Conservation (phyloP, 1,140 invertebrate genomes). For the Atta colombica region DNA sequence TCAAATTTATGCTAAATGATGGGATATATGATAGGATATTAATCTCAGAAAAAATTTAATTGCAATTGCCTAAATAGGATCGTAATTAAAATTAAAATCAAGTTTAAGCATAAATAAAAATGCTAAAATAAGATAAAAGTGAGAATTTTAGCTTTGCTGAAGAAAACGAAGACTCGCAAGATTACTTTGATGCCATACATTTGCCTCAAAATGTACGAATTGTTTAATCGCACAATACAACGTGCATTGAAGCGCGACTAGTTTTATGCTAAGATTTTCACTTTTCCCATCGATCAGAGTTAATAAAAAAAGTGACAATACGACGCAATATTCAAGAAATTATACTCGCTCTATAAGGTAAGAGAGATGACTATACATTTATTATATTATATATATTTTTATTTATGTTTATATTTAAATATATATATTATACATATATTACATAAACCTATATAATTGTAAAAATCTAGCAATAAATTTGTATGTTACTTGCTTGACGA, state of each 20-base stretch:
- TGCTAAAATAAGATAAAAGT: background rate
- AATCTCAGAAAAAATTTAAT: too few species aligned
- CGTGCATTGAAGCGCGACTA: slow-evolving; percentile 76
- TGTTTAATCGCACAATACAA: slow-evolving; percentile 39
- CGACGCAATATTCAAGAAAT: background rate
- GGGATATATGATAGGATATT: too few species aligned
- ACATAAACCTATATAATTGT: slow-evolving; percentile 11
- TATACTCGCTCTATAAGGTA: background rate
- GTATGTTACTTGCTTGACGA: background rate
- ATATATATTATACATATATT: background rate
- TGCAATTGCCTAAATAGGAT: background rate
- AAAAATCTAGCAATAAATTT: slow-evolving; percentile 1
- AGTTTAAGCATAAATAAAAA: background rate
- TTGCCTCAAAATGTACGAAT: background rate
- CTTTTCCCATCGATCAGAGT: slow-evolving; percentile 60
- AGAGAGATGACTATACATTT: background rate
- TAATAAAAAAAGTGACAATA: background rate
- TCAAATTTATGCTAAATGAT: too few species aligned
- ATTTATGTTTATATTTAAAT: background rate
- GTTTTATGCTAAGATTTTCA: slow-evolving; percentile 82
- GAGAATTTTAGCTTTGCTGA: slow-evolving; percentile 15
- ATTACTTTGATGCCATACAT: slow-evolving; percentile 49
- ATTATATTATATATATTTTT: background rate
- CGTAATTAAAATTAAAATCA: background rate
- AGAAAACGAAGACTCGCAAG: slow-evolving; percentile 40